Evolutionary conservation across 2,888 invertebrate species (phyloP), one percentile per base, ranked within the genome.

Genomic region (Sarcophaga variegata): DNA sequence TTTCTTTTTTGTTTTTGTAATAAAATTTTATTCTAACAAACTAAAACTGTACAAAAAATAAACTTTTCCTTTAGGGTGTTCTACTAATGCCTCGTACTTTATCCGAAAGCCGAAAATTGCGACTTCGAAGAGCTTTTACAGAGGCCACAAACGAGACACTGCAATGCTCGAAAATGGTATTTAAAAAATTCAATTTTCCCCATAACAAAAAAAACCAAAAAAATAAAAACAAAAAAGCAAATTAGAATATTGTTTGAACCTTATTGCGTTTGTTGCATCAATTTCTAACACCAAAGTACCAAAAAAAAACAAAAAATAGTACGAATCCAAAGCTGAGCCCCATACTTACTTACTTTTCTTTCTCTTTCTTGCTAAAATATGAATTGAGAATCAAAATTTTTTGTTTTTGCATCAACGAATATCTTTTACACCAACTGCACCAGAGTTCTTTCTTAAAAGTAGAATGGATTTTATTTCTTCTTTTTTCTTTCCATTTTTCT

Each of bases 31-130:
- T 84, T 84, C 67, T 82, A 74, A 88, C 64, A 67, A 83, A 81
- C 70, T 83, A 63, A 64, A 54, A 54, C 17, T 14, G 17, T 14
- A 54, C 17, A 54, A 54, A 54, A 54, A 70, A 64, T 67, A 80
- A 78, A 82, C 76, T 89, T 89, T 88, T 88, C 88, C 89, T 89
- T 76, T 96, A 97, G 96, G 97, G 97, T 93, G 96, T 97, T 94
- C 96, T 97, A 94, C 97, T 97, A 95, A 97, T 97, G 95, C 97
- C 97, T 93, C 96, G 97, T 94, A 97, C 97, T 94, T 96, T 97
- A 96, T 96, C 97, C 95, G 97, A 97, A 95, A 96, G 96, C 93
- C 96, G 97, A 93, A 96, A 97, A 92, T 96, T 96, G 93, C 96
- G 96, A 93, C 96, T 97, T 94, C 96, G 97, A 94, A 96, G 97